Evolutionary conservation across 2,888 invertebrate species (phyloP).

Genomic region (Plemyria rubiginata): DNA sequence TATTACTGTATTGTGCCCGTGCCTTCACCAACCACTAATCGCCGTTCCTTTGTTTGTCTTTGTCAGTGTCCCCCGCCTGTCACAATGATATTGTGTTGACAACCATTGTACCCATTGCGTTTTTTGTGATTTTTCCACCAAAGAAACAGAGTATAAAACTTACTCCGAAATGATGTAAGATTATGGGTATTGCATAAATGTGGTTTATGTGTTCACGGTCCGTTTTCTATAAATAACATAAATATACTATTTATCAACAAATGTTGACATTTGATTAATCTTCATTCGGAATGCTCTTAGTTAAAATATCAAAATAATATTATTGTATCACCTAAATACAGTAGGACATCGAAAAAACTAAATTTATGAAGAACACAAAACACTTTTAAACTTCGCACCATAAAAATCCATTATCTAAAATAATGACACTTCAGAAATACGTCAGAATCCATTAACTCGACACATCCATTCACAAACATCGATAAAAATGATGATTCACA

Average conservation of each 20-base stretch:
- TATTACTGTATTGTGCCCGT: slow-evolving; percentile 16
- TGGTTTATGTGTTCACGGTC: slow-evolving; percentile 4
- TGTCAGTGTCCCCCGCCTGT: slow-evolving; percentile 53
- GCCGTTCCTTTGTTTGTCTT: slow-evolving; percentile 61
- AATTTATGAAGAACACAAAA: slow-evolving; percentile 15
- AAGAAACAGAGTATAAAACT: slow-evolving; percentile 2
- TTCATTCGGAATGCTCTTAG: neutral
- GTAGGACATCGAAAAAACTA: slow-evolving; percentile 2
- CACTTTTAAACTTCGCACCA: slow-evolving; percentile 7
- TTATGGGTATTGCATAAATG: neutral
- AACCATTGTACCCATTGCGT: slow-evolving; percentile 60
- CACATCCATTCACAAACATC: slow-evolving; percentile 56
- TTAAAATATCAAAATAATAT: neutral
- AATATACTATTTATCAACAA: neutral
- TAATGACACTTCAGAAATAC: slow-evolving; percentile 23
- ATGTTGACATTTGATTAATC: neutral
- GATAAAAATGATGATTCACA: slow-evolving; percentile 55
- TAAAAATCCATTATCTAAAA: slow-evolving; percentile 32
- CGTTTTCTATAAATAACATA: neutral
- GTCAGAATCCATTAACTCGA: slow-evolving; percentile 44
- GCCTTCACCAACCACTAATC: slow-evolving; percentile 51
- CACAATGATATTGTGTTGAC: slow-evolving; percentile 66
- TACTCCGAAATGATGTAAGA: slow-evolving; percentile 9
- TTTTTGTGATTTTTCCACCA: slow-evolving; percentile 30
- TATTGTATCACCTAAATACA: neutral